Evolutionary conservation across 1,140 invertebrate species (phyloP).

Genomic region (Pteromalus puparum): DNA sequence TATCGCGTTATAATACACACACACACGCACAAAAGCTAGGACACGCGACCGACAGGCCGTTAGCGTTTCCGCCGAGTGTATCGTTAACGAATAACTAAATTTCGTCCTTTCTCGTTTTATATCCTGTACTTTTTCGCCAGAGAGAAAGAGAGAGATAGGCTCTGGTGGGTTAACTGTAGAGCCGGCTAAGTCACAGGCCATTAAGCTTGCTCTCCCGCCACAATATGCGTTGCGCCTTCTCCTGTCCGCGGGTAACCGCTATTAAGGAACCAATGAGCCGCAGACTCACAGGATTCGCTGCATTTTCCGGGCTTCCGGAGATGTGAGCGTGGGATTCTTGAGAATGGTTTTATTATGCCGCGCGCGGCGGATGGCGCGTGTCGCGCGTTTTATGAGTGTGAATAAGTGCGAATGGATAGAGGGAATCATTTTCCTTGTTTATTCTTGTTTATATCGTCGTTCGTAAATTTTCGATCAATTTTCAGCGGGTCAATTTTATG

Average conservation of each 20-base stretch:
- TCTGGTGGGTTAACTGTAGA: conserved; percentile 57
- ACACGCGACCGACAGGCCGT: conserved; percentile 72
- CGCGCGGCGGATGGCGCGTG: background rate
- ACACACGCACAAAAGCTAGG: conserved; percentile 44
- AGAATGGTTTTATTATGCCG: conserved; percentile 50
- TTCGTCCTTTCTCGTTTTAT: conserved; percentile 49
- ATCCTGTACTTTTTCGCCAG: conserved; percentile 12
- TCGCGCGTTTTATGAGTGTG: background rate
- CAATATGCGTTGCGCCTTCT: conserved; percentile 64
- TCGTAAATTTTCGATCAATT: background rate
- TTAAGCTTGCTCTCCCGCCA: conserved; percentile 65
- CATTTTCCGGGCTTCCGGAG: conserved; percentile 65
- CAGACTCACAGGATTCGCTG: conserved; percentile 61
- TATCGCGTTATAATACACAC: background rate
- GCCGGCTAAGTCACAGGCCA: conserved; percentile 67
- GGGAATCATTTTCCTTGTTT: background rate
- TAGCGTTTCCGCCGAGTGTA: conserved; percentile 58
- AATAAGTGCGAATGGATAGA: background rate
- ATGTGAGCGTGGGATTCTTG: conserved; percentile 24
- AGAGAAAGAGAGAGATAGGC: background rate
- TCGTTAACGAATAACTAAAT: conserved; percentile 68
- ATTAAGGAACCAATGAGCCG: conserved; percentile 72
- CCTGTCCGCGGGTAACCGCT: conserved; percentile 71
- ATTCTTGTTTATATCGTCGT: background rate
- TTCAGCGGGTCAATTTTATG: no score